These are phyloP conservation scores for Eristalis tenax DNA, from an alignment of 2,888 invertebrate genomes.

Conservation along the genomic window DNA sequence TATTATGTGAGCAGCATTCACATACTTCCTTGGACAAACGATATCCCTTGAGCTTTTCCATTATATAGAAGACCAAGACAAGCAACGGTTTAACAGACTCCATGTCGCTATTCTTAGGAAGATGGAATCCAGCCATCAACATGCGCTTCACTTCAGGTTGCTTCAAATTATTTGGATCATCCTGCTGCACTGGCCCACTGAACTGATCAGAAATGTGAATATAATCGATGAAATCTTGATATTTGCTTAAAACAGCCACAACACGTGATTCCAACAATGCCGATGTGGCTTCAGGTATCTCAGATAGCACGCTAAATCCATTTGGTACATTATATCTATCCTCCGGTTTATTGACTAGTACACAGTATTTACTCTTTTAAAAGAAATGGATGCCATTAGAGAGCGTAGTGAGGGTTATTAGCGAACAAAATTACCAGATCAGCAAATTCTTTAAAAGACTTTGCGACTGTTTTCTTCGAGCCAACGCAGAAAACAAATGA, in stretches of 20 bases:
- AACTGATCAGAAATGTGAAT: conserved; percentile 99
- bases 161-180: conserved; percentile 87
- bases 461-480: conserved; percentile 91
- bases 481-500: conserved; percentile 96
- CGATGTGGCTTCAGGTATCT: conserved; percentile 93
- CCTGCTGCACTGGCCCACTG: conserved; percentile 93
- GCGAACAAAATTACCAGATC: conserved; percentile 87
- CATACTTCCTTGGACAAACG: conserved; percentile 94
- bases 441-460: conserved; percentile 94
- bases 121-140: conserved; percentile 90
- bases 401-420: neutral
- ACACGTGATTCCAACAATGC: conserved; percentile 92
- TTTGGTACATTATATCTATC: conserved; percentile 91
- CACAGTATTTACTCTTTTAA: conserved; percentile 88
- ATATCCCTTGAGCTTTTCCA: conserved; percentile 94
- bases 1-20: neutral
- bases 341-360: conserved; percentile 89
- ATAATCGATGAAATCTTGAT: conserved; percentile 93
- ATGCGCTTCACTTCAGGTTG: conserved; percentile 91
- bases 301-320: conserved; percentile 90
- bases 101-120: conserved; percentile 86
- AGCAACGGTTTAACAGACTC: conserved; percentile 89
- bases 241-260: conserved; percentile 89
- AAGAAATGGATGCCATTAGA: conserved; percentile 5
- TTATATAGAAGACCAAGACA: conserved; percentile 93